Evolutionary conservation across 2,888 invertebrate genomes (phyloP), one percentile per base, ranked within the genome.

Genomic region (Cosmorhoe ocellata): DNA sequence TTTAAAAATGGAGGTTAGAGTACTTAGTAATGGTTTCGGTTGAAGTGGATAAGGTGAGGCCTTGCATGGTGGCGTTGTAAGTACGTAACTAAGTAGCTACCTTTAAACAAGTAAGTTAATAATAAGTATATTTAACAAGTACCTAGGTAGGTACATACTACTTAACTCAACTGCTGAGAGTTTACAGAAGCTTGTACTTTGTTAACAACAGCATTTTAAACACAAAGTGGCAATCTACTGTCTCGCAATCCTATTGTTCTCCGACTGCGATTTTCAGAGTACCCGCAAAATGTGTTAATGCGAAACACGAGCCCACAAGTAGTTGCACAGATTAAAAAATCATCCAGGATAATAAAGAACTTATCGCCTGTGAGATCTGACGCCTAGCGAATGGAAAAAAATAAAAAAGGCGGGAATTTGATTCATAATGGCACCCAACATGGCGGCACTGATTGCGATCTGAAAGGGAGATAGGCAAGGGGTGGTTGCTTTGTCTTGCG

Each of bases 341-440:
- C 84, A 85, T 86, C 81, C 84, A 84, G 85, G 82, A 86, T 86
- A 86, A 87, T 88, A 86, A 86, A 84, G 84, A 79, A 76, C 73
- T 87, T 87, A 88, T 88, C 87, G 76, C 74, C 80, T 84, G 81
- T 80, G 84, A 82, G 84, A 88, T 88, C 87, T 84, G 79, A 84
- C 76, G 84, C 59, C 63, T 77, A 79, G 76, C 74, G 77, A 80
- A 79, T 77, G 73, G 74, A 79, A 81, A 56, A 81, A 81, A 77
- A 72, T 67, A 68, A 81, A 84, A 85, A 87, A 81, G 79, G 85
- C 84, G 84, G 83, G 83, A 83, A 81, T 86, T 85, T 81, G 84
- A 86, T 86, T 85, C 84, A 81, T 86, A 86, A 87, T 86, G 86
- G 78, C 79, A 76, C 77, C 79, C 79, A 83, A 84, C 79, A 85